phyloP scores from a whole-genome alignment of 2,797 vertebrate species.

The Synaphobranchus kaupii region DNA sequence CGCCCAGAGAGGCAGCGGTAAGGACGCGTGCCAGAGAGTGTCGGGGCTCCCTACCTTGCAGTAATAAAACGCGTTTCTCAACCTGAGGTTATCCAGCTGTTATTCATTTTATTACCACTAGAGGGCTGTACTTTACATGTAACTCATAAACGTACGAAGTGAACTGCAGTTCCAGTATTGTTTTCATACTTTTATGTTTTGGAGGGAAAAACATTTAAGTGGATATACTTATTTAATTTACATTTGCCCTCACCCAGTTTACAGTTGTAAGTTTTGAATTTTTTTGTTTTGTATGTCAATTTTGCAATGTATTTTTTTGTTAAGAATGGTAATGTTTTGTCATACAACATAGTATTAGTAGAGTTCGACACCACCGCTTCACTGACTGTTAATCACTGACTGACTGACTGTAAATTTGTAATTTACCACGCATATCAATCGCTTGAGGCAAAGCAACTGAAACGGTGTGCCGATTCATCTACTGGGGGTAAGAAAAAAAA shows the following conservation, averaged over 20 bases:
- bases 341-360: background rate
- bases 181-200: background rate
- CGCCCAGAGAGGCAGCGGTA: conserved; percentile 80
- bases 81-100: background rate
- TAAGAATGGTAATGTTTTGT: background rate
- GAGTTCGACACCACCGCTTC: no score
- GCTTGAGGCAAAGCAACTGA: background rate
- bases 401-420: background rate
- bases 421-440: background rate
- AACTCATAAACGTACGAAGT: background rate
- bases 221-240: no score
- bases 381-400: no score
- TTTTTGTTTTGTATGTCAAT: no score
- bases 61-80: background rate
- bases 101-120: background rate
- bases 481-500: background rate
- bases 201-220: background rate
- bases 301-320: no score
- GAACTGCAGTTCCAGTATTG: background rate
- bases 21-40: conserved; percentile 13
- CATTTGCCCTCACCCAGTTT: background rate
- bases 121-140: background rate
- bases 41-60: no score
- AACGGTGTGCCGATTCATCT: background rate
- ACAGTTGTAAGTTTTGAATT: background rate